These are phyloP conservation scores for Eolophus roseicapilla DNA, from an alignment of 2,113 vertebrate species.

Conservation along the genomic window DNA sequence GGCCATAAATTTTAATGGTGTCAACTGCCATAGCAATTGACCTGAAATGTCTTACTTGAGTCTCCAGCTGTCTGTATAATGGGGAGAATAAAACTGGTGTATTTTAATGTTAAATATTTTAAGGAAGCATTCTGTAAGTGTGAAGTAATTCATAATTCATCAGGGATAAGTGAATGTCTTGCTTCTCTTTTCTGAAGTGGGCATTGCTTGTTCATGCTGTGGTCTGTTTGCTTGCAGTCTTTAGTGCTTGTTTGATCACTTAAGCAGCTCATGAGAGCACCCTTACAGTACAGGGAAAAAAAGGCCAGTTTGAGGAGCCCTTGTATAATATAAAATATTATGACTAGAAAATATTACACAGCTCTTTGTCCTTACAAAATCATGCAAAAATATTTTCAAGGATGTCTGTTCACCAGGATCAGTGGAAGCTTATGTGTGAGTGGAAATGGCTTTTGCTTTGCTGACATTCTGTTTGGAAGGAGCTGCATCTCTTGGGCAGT, in stretches of 20 bases:
- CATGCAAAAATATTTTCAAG: neutral
- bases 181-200: slow-evolving; percentile 39
- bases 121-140: neutral
- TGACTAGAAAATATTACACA: neutral
- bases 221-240: slow-evolving; percentile 40
- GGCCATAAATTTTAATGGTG: neutral
- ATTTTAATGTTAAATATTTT: neutral
- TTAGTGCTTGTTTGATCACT: slow-evolving; percentile 43
- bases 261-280: neutral
- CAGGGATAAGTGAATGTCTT: neutral
- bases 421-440: neutral
- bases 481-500: accelerated
- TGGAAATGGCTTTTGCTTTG: neutral
- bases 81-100: neutral
- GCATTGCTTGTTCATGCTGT: slow-evolving; percentile 24
- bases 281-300: neutral
- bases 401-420: neutral
- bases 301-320: neutral
- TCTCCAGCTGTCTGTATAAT: neutral
- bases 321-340: neutral
- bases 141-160: slow-evolving; percentile 45
- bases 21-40: neutral
- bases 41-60: neutral
- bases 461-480: neutral
- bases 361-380: neutral